These are phyloP conservation scores for Papilio helenus DNA, from an alignment of 1,140 invertebrate genomes.

Conservation along the genomic window DNA sequence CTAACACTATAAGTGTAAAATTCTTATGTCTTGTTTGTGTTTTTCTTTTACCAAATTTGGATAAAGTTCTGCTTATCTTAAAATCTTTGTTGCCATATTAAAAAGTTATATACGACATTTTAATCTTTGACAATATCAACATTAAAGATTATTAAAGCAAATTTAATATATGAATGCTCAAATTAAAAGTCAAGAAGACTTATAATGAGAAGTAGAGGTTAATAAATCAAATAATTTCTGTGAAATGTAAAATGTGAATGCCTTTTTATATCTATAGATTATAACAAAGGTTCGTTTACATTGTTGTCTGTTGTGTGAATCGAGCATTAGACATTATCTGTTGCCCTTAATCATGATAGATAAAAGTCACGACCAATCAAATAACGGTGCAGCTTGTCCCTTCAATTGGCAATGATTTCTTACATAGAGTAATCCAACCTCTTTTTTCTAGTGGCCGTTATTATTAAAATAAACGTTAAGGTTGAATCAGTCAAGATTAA, in stretches of 20 bases:
- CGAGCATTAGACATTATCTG: neutral
- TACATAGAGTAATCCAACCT: neutral
- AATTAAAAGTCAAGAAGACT: no score
- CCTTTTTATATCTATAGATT: neutral
- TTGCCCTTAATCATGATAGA: neutral
- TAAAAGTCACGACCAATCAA: neutral
- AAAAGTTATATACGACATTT: no score
- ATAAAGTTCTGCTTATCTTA: neutral
- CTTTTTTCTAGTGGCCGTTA: neutral
- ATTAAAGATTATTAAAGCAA: no score
- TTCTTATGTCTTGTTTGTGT: neutral
- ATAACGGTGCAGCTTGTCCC: neutral
- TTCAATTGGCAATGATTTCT: slow-evolving; percentile 1
- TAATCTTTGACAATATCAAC: neutral
- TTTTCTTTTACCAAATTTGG: neutral
- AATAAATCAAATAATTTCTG: no score
- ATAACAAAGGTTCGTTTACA: neutral
- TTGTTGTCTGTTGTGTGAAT: neutral
- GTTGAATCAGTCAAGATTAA: neutral
- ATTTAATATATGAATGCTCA: no score
- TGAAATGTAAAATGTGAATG: neutral
- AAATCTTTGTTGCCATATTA: neutral
- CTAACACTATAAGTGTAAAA: neutral
- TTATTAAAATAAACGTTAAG: neutral
- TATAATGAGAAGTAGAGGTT: no score